Evolutionary conservation across 1,140 invertebrate genomes (phyloP).

Genomic region (Trachymyrmex septentrionalis): DNA sequence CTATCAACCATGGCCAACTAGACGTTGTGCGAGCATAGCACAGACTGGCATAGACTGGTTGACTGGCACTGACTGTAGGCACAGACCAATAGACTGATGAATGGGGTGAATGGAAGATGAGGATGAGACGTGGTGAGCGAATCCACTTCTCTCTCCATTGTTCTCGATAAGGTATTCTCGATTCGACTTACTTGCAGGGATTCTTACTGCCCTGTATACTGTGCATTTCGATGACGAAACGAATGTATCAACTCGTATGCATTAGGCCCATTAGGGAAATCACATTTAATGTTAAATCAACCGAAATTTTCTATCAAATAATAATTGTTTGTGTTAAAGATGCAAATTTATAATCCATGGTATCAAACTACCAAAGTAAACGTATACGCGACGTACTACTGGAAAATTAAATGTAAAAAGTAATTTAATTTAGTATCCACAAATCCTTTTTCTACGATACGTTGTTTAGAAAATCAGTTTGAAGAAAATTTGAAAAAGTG

Average conservation of each 20-base stretch:
- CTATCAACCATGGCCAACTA: neutral
- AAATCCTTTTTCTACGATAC: too few relatives aligned
- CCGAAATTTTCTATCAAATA: too few relatives aligned
- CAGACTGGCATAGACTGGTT: neutral
- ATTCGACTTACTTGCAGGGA: neutral
- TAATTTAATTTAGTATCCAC: too few relatives aligned
- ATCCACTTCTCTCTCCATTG: slow-evolving; percentile 10
- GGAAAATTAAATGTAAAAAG: too few relatives aligned
- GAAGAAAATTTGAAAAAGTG: neutral
- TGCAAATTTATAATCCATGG: neutral
- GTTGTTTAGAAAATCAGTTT: too few relatives aligned
- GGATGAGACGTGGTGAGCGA: neutral
- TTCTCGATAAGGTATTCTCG: slow-evolving; percentile 21
- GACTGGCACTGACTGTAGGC: neutral
- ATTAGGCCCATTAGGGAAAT: too few relatives aligned
- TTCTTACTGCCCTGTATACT: neutral
- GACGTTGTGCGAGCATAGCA: too few relatives aligned
- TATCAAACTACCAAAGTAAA: neutral
- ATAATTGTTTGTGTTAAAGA: too few relatives aligned
- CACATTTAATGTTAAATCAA: too few relatives aligned
- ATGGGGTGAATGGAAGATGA: slow-evolving; percentile 60
- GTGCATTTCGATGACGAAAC: neutral
- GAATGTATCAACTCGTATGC: neutral
- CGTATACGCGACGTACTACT: too few relatives aligned
- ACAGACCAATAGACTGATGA: neutral